phyloP scores from a whole-genome alignment of 1,140 invertebrate genomes.

The Drosophila punjabiensis region DNA sequence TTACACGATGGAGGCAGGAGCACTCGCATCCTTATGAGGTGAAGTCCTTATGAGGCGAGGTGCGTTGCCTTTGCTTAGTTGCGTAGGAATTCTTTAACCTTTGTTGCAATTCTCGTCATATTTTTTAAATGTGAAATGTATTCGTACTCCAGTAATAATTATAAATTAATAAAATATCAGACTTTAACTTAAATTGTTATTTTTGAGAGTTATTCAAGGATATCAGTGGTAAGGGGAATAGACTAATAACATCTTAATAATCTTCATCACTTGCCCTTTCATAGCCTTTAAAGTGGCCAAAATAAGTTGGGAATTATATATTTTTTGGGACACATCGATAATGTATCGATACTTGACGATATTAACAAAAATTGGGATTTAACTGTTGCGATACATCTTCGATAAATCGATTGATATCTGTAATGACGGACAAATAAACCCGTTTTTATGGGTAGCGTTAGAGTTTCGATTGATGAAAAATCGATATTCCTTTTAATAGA shows the following conservation, averaged over 20 bases:
- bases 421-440: no score
- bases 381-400: not conserved
- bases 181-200: conserved; percentile 52
- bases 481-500: no score
- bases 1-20: conserved; percentile 23
- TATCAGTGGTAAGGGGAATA: not conserved
- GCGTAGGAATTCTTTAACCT: conserved; percentile 61
- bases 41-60: conserved; percentile 5
- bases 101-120: conserved; percentile 84
- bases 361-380: not conserved
- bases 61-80: conserved; percentile 43
- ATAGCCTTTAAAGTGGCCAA: not conserved
- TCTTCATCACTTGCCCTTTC: not conserved
- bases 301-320: not conserved
- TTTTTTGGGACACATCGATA: not conserved
- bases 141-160: conserved; percentile 69
- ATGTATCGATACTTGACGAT: not conserved
- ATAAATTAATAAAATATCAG: conserved; percentile 76
- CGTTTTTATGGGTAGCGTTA: no score
- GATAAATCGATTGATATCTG: not conserved
- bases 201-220: not conserved
- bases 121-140: conserved; percentile 80
- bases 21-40: conserved; percentile 10
- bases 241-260: not conserved
- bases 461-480: no score